phyloP scores from a whole-genome alignment of 2,797 vertebrate genomes.

The Pantherophis alleghaniensis region DNA sequence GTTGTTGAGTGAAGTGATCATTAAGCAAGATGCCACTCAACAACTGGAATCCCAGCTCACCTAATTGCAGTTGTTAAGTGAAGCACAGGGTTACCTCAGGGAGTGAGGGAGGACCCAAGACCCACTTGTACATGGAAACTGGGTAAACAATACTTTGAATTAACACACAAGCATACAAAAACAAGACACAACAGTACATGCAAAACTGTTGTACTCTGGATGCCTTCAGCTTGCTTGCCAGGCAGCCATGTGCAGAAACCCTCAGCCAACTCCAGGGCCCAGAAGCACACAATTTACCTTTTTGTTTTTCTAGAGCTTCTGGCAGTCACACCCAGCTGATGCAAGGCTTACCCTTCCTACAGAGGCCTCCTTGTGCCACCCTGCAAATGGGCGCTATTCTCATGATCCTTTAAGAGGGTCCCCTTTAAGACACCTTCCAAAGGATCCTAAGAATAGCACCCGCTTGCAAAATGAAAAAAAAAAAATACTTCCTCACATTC shows the following conservation, averaged over 20 bases:
- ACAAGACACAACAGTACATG: rapidly evolving
- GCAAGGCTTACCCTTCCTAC: background rate
- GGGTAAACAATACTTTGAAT: slow-evolving; percentile 12
- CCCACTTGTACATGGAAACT: background rate
- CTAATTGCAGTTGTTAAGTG: background rate
- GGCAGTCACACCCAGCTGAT: background rate
- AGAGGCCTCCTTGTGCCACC: background rate
- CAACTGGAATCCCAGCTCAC: background rate
- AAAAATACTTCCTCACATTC: background rate
- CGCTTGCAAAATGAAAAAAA: background rate
- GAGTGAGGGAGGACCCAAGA: background rate
- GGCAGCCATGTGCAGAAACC: background rate
- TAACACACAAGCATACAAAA: background rate
- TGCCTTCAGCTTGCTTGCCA: background rate
- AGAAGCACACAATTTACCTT: background rate
- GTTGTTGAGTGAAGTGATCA: background rate
- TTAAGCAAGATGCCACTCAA: background rate
- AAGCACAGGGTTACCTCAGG: background rate
- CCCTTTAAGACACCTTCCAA: background rate
- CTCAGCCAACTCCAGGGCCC: background rate
- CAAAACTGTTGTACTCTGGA: background rate
- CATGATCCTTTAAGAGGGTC: background rate
- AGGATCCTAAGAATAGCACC: background rate
- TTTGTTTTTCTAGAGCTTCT: background rate
- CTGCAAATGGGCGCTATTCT: background rate